Conservation (phyloP, 2,113 vertebrate species). For the Lota lota region DNA sequence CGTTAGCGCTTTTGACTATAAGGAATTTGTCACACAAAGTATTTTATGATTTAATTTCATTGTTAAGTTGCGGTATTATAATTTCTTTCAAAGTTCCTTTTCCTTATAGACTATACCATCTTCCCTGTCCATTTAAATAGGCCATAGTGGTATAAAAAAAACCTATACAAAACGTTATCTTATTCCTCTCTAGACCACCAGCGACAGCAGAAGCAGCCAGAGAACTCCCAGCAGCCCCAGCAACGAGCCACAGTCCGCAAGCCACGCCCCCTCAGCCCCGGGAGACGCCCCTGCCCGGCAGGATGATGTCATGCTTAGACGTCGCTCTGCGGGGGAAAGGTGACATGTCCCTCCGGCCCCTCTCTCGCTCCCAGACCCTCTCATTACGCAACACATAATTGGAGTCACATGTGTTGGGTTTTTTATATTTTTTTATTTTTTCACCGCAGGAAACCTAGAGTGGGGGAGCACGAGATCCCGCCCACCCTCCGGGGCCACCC, state of each 20-base stretch:
- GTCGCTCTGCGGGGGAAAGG: conserved; percentile 61
- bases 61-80: conserved; percentile 7
- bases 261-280: conserved; percentile 39
- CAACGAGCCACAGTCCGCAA: conserved; percentile 47
- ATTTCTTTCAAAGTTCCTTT: conserved; percentile 16
- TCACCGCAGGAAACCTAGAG: conserved; percentile 57
- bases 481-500: conserved; percentile 52
- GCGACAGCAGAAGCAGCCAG: conserved; percentile 36
- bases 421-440: conserved; percentile 37
- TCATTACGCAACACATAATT: conserved; percentile 62
- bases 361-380: background rate
- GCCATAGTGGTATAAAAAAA: too few relatives aligned
- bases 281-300: conserved; percentile 36
- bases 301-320: conserved; percentile 55
- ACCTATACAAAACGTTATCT: background rate
- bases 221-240: conserved; percentile 26
- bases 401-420: conserved; percentile 47
- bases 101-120: background rate
- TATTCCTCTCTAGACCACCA: conserved; percentile 43
- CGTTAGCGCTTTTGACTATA: too few relatives aligned
- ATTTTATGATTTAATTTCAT: too few relatives aligned
- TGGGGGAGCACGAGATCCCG: conserved; percentile 39
- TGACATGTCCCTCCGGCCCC: conserved; percentile 47
- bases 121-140: background rate
- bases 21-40: too few relatives aligned